phyloP scores from a whole-genome alignment of 1,140 invertebrate species.

The Cydia pomonella region DNA sequence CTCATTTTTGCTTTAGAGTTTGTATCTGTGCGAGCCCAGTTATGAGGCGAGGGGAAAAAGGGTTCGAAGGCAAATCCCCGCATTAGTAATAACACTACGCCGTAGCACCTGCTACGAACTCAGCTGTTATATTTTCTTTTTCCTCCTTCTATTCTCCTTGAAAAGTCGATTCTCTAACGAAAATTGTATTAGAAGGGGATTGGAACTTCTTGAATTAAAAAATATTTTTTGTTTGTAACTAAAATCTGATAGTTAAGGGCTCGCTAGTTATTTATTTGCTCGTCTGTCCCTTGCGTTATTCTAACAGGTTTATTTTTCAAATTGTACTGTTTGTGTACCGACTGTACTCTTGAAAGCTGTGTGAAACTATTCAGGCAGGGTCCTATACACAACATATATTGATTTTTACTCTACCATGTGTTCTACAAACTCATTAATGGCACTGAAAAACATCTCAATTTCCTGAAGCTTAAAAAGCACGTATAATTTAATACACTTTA shows the following conservation, averaged over 20 bases:
- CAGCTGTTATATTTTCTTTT: slow-evolving; percentile 35
- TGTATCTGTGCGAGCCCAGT: slow-evolving; percentile 6
- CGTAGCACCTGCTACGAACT: slow-evolving; percentile 40
- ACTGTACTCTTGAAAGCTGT: too few relatives aligned
- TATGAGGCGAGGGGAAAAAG: slow-evolving; percentile 26
- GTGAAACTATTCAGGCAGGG: too few relatives aligned
- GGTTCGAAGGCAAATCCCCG: slow-evolving; percentile 37
- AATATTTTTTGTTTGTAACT: not conserved
- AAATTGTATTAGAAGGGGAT: not conserved
- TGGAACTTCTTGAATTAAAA: too few relatives aligned
- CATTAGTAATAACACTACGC: slow-evolving; percentile 43
- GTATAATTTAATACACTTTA: not conserved
- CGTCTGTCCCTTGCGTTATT: too few relatives aligned
- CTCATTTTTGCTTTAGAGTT: slow-evolving; percentile 21
- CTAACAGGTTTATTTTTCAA: too few relatives aligned
- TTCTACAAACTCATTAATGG: too few relatives aligned
- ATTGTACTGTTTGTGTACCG: too few relatives aligned
- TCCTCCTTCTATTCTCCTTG: not conserved
- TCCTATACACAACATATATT: too few relatives aligned
- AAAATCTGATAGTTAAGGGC: not conserved
- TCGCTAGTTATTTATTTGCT: too few relatives aligned
- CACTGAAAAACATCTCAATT: not conserved
- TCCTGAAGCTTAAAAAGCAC: not conserved
- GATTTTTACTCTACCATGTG: too few relatives aligned
- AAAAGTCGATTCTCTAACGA: not conserved